Conservation (phyloP, 2,113 vertebrate species). For the Embiotoca jacksoni region DNA sequence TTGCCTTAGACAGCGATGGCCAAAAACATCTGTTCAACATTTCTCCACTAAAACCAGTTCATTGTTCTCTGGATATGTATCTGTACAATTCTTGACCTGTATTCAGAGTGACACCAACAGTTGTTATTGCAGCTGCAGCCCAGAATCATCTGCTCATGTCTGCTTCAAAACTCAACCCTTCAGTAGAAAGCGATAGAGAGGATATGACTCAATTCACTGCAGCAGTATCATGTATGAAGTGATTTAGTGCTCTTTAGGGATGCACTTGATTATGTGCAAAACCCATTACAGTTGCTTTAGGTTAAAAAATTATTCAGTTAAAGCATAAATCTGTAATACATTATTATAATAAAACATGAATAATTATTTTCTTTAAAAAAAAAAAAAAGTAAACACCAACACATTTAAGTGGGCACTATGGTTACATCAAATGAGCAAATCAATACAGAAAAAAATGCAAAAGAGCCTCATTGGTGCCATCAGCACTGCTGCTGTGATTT, state of each 20-base stretch:
- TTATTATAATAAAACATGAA: not conserved
- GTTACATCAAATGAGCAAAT: not conserved
- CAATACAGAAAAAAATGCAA: not conserved
- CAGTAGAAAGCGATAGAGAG: conserved; percentile 6
- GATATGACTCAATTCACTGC: conserved; percentile 47
- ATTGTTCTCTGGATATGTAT: conserved; percentile 12
- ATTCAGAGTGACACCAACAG: not conserved
- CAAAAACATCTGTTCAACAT: conserved; percentile 26
- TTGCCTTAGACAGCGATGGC: not conserved
- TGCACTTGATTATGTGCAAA: not conserved
- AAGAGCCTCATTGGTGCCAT: not conserved
- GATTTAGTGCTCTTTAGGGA: not conserved
- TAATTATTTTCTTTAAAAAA: not conserved
- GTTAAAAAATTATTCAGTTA: not conserved
- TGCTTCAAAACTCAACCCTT: not conserved
- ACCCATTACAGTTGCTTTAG: not conserved
- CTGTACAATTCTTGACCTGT: conserved; percentile 2
- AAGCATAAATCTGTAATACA: not conserved
- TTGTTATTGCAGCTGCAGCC: conserved; percentile 3
- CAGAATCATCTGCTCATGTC: conserved; percentile 9
- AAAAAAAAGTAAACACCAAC: not conserved
- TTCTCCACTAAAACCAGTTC: conserved; percentile 36
- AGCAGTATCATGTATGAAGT: conserved; percentile 31
- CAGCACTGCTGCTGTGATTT: conserved; percentile 64
- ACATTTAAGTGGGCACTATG: not conserved